Conservation (phyloP, 2,797 vertebrate species). For the Chromobotia macracanthus region DNA sequence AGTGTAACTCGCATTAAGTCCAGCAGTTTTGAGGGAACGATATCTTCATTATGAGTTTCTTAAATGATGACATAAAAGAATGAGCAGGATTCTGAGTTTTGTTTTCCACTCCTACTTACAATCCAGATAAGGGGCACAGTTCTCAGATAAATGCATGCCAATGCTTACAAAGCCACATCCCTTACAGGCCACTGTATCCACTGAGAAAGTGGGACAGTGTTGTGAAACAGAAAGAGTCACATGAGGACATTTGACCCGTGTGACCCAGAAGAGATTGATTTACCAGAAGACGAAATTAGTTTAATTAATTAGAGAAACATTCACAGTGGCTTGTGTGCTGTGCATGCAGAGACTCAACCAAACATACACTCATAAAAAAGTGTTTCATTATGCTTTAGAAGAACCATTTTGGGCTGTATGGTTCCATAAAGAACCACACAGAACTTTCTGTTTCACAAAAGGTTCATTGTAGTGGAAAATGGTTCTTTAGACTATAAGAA, state of each 20-base stretch:
- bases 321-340: background rate
- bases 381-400: too few species aligned
- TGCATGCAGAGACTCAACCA: background rate
- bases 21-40: background rate
- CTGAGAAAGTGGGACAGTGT: conserved; percentile 31
- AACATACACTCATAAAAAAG: too few species aligned
- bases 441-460: too few species aligned
- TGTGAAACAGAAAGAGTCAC: conserved; percentile 31
- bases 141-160: conserved; percentile 11
- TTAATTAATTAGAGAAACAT: conserved; percentile 2
- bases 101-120: conserved; percentile 5
- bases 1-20: background rate
- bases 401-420: too few species aligned
- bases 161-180: conserved; percentile 11
- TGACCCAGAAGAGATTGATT: conserved; percentile 35
- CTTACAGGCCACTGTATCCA: conserved; percentile 28
- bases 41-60: background rate
- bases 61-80: background rate
- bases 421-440: background rate
- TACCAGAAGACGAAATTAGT: conserved; percentile 38
- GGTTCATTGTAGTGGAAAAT: too few species aligned
- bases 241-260: conserved; percentile 37
- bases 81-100: conserved; percentile 4
- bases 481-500: too few species aligned
- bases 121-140: background rate